phyloP scores from a whole-genome alignment of 2,797 vertebrate species.

The Caiman crocodilus region DNA sequence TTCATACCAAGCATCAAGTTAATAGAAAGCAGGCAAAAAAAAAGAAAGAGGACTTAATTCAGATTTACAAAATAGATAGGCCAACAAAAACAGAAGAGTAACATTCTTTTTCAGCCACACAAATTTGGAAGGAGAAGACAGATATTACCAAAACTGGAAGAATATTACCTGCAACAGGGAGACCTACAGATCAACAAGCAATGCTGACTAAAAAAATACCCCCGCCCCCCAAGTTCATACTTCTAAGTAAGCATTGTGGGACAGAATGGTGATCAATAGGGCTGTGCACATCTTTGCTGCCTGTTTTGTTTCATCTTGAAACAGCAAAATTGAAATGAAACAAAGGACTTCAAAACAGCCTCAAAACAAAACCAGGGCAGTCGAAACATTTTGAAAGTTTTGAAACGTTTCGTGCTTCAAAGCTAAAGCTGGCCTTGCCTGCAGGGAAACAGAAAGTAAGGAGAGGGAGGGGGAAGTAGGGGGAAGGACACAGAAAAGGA shows the following conservation, averaged over 20 bases:
- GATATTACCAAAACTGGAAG: neutral
- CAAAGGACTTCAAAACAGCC: too few species aligned
- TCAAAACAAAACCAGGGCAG: too few species aligned
- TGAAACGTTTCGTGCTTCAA: too few species aligned
- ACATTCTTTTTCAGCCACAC: neutral
- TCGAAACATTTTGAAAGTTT: too few species aligned
- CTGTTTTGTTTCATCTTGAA: neutral
- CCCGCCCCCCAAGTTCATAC: rapidly evolving
- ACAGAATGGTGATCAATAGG: neutral
- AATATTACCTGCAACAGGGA: neutral
- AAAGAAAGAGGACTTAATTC: neutral
- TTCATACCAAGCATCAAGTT: neutral
- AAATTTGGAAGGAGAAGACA: neutral
- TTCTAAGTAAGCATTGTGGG: too few species aligned
- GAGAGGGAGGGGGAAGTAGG: too few species aligned
- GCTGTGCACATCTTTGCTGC: neutral
- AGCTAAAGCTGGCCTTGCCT: too few species aligned
- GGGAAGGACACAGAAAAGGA: too few species aligned
- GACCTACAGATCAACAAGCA: neutral
- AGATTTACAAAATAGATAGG: neutral
- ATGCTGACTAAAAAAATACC: neutral
- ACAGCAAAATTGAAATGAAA: neutral
- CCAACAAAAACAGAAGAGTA: neutral
- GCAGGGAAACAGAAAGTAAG: too few species aligned
- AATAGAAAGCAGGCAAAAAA: neutral